Evolutionary conservation across 2,888 invertebrate species (phyloP).

Genomic region (Heliconius erato): DNA sequence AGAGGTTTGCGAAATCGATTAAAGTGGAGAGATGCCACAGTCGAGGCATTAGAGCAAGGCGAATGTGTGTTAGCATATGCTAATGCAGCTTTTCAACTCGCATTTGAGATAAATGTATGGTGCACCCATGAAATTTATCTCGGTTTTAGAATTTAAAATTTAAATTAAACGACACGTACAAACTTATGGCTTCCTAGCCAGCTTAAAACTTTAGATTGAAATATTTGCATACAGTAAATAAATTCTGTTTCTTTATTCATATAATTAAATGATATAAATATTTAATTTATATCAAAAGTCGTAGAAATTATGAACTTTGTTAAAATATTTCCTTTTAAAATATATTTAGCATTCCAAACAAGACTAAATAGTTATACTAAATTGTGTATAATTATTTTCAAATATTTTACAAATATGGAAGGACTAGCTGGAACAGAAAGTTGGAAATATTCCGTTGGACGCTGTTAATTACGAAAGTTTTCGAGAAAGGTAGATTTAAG

Average conservation of each 20-base stretch:
- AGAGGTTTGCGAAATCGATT: conserved; percentile 7
- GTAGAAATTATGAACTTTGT: neutral
- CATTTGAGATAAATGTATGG: conserved; percentile 45
- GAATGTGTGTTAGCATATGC: conserved; percentile 49
- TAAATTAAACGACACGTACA: conserved; percentile 38
- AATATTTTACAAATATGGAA: conserved; percentile 24
- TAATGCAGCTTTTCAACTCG: conserved; percentile 47
- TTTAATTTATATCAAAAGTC: neutral
- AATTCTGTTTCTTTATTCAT: neutral
- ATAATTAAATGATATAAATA: neutral
- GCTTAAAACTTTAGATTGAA: conserved; percentile 17
- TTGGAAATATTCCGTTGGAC: conserved; percentile 41
- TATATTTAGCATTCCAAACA: conserved; percentile 2
- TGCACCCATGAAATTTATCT: conserved; percentile 39
- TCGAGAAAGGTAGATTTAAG: conserved; percentile 44
- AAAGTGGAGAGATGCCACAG: conserved; percentile 33
- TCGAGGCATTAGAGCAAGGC: conserved; percentile 37
- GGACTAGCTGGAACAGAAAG: conserved; percentile 28
- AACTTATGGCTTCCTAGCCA: conserved; percentile 18
- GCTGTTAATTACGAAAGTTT: conserved; percentile 48
- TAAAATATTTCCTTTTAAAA: neutral
- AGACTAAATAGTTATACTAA: neutral
- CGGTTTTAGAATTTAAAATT: conserved; percentile 46
- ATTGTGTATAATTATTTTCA: conserved; percentile 11
- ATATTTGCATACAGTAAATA: conserved; percentile 20